phyloP scores from a whole-genome alignment of 2,888 invertebrate species.

The Creontiades dilutus region DNA sequence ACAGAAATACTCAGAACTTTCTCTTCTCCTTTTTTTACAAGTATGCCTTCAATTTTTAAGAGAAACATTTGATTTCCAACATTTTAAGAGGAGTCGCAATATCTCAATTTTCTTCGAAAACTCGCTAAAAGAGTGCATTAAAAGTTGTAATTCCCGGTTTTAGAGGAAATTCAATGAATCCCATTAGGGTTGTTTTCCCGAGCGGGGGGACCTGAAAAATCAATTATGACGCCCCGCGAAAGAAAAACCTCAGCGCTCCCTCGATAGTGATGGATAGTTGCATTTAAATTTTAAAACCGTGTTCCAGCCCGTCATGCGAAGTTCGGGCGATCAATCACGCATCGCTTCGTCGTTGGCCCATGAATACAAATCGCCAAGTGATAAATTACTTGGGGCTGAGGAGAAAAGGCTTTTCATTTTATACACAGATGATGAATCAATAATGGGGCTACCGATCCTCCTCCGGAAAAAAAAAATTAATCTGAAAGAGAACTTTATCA shows the following conservation, averaged over 20 bases:
- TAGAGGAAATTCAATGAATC: too few relatives aligned
- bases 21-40: too few relatives aligned
- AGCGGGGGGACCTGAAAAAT: not conserved
- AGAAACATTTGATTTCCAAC: too few relatives aligned
- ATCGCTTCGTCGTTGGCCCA: constrained; percentile 7
- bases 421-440: not conserved
- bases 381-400: constrained; percentile 11
- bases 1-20: too few relatives aligned
- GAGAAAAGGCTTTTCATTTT: not conserved
- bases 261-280: constrained; percentile 26
- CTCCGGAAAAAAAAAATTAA: too few relatives aligned
- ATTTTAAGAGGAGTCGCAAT: too few relatives aligned
- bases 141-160: too few relatives aligned
- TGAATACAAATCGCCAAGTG: constrained; percentile 48
- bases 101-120: too few relatives aligned
- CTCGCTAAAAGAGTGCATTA: too few relatives aligned
- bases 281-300: constrained; percentile 36
- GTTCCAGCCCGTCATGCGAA: not conserved
- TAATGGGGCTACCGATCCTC: not conserved
- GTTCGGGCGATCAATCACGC: constrained; percentile 4
- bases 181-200: too few relatives aligned
- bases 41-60: too few relatives aligned
- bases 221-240: constrained; percentile 3
- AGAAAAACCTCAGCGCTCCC: not conserved
- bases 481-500: too few relatives aligned